phyloP scores from a whole-genome alignment of 92 coral and sea anemone species.

The Epizoanthus rinbou region DNA sequence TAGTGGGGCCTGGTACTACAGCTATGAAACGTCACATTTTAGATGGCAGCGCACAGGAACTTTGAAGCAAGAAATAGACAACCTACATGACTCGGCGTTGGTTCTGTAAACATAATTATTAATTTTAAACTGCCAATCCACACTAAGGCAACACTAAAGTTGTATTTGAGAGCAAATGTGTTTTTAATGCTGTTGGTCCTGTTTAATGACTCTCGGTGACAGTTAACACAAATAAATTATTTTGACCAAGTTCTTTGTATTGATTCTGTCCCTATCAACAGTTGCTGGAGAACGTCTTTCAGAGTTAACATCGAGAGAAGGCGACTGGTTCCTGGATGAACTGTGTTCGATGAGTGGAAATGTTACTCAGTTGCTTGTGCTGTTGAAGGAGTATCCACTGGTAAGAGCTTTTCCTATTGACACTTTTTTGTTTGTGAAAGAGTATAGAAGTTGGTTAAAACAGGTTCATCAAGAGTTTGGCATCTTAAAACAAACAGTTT shows the following conservation, averaged over 20 bases:
- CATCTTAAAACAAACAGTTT: no score
- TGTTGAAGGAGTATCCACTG: slow-evolving; percentile 76
- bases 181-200: neutral
- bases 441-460: no score
- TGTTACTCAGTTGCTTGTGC: slow-evolving; percentile 84
- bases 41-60: no score
- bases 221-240: neutral
- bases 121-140: no score
- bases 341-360: slow-evolving; percentile 98
- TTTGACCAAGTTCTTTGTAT: neutral
- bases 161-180: no score
- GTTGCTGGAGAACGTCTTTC: slow-evolving; percentile 92
- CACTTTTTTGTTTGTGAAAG: no score
- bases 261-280: slow-evolving; percentile 15
- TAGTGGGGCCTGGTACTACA: neutral
- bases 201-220: no score
- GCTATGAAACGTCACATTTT: neutral
- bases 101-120: no score
- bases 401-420: slow-evolving; percentile 47
- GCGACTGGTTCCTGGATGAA: slow-evolving; percentile 99
- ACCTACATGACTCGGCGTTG: no score
- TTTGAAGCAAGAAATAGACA: no score
- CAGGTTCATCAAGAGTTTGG: no score
- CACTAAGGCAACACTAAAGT: no score
- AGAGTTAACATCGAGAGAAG: slow-evolving; percentile 92